Conservation (phyloP, 2,888 invertebrate species). For the Meta bourneti region DNA sequence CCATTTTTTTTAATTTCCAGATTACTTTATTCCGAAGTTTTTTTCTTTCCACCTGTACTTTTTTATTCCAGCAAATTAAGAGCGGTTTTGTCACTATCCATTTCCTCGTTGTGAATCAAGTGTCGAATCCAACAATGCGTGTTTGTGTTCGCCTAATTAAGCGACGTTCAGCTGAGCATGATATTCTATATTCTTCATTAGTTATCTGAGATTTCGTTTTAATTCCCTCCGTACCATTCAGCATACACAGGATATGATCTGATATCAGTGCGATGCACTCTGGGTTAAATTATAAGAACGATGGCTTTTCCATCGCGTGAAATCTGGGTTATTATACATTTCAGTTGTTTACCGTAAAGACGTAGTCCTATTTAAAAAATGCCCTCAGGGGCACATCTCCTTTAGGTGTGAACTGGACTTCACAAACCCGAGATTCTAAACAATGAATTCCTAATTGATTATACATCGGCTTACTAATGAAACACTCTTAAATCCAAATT, state of each 20-base stretch:
- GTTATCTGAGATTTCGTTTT: neutral
- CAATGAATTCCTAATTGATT: too few species aligned
- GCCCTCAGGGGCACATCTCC: too few species aligned
- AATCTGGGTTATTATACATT: neutral
- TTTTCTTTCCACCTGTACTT: neutral
- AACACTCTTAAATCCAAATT: too few species aligned
- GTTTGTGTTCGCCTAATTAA: neutral
- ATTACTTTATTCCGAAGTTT: neutral
- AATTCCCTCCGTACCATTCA: neutral
- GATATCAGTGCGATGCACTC: neutral
- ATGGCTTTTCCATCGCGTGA: neutral
- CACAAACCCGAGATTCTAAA: too few species aligned
- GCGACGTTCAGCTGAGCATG: neutral
- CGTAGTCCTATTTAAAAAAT: too few species aligned
- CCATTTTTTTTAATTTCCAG: neutral
- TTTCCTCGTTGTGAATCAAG: neutral
- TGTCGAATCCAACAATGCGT: neutral
- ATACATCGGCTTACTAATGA: too few species aligned
- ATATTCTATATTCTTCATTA: neutral
- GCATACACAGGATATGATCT: neutral
- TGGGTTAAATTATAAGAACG: neutral
- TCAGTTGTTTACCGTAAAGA: too few species aligned
- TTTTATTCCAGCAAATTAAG: neutral
- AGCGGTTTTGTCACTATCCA: neutral
- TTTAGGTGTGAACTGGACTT: too few species aligned